Evolutionary conservation across 2,888 invertebrate species (phyloP), one percentile per base, ranked within the genome.

Genomic region (Orthosia incerta): DNA sequence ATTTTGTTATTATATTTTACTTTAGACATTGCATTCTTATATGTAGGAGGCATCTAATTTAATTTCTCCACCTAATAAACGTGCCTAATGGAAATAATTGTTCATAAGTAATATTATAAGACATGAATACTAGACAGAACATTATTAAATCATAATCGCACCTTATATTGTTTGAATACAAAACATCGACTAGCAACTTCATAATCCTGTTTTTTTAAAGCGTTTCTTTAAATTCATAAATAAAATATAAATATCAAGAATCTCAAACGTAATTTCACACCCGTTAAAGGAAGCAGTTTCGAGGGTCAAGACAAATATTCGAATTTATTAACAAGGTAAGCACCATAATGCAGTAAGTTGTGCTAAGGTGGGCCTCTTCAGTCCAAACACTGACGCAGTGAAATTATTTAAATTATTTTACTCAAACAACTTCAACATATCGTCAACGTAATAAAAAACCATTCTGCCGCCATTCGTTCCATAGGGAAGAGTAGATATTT

Each of bases 231-330:
- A 86, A 87, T 88, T 88, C 88, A 89, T 87, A 91, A 90, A 91
- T 89, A 89, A 89, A 89, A 88, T 74, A 83, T 53, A 74, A 61
- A 74, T 68, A 84, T 88, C 89, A 89, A 88, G 85, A 92, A 93
- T 93, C 89, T 93, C 92, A 91, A 90, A 91, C 65, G 86, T 90
- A 91, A 93, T 91, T 92, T 94, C 94, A 95, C 94, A 95, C 94
- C 95, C 92, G 91, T 93, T 93, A 62, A 89, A 90, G 61, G 91
- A 91, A 92, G 91, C 91, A 90, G 90, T 90, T 89, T 73, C 51
- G 67, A 81, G 84, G 85, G 86, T 89, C 85, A 82, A 85, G 86
- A 91, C 89, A 91, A 88, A 83, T 84, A 86, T 82, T 80, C 73
- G 76, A 86, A 84, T 88, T 86, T 72, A 57, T 87, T 80, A 91